These are phyloP conservation scores for Tanaodytes sp. DNA, from an alignment of 2,888 invertebrate genomes.

Conservation along the genomic window DNA sequence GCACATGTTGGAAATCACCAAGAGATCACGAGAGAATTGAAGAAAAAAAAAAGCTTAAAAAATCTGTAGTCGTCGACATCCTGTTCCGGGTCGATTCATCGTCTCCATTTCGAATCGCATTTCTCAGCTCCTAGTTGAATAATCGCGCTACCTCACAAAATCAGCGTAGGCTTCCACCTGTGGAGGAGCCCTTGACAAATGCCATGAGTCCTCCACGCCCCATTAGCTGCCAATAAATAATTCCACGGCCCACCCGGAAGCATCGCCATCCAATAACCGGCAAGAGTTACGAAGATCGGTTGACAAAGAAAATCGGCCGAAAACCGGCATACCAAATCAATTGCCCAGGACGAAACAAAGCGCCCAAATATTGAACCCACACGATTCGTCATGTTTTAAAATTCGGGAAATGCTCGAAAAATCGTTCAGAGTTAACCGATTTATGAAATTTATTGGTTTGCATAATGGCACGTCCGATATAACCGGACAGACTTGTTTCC, in stretches of 20 bases:
- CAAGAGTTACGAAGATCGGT: slow-evolving; percentile 16
- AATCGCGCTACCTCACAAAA: too few relatives aligned
- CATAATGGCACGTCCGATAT: slow-evolving; percentile 52
- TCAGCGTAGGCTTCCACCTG: too few relatives aligned
- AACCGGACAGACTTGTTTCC: too few relatives aligned
- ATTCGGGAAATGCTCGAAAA: slow-evolving; percentile 34
- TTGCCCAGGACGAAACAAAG: slow-evolving; percentile 26
- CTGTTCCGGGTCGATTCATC: too few relatives aligned
- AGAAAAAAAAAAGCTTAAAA: too few relatives aligned
- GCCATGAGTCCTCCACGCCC: too few relatives aligned
- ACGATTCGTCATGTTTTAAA: slow-evolving; percentile 59
- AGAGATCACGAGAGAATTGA: too few relatives aligned
- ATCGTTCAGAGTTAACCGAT: slow-evolving; percentile 38
- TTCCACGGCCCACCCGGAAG: slow-evolving; percentile 53
- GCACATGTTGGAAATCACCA: too few relatives aligned
- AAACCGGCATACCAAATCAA: slow-evolving; percentile 8
- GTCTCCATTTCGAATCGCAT: too few relatives aligned
- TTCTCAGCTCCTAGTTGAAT: too few relatives aligned
- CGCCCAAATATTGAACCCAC: slow-evolving; percentile 62
- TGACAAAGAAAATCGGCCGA: slow-evolving; percentile 2
- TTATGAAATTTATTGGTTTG: slow-evolving; percentile 61
- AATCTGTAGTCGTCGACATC: too few relatives aligned
- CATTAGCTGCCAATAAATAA: slow-evolving; percentile 26
- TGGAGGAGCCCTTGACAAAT: slow-evolving; percentile 7
- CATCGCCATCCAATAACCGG: not conserved